A percentile compares a stretch with the other conserved stretches of the same genome.
phyloP scores from a whole-genome alignment of 1,140 invertebrate genomes.

The Saccostrea echinata region DNA sequence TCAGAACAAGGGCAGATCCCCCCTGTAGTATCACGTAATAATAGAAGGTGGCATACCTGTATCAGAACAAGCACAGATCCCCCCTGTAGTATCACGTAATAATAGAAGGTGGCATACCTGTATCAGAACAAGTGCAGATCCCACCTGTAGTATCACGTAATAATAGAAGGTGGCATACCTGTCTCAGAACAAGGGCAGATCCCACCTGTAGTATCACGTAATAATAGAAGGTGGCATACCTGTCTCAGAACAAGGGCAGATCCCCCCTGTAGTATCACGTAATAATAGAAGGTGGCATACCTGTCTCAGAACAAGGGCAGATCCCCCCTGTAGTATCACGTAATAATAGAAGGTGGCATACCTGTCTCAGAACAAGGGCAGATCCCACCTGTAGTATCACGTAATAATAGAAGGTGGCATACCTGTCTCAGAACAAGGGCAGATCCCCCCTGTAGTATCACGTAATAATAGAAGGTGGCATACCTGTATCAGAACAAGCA shows the following conservation, averaged over 20 bases:
- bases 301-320: constrained; percentile 71
- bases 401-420: not conserved
- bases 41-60: constrained; percentile 62
- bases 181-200: constrained; percentile 69
- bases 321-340: constrained; percentile 64
- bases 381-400: constrained; percentile 66
- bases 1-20: constrained; percentile 69
- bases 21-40: constrained; percentile 55
- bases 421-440: constrained; percentile 73
- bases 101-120: constrained; percentile 60
- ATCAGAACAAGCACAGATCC: constrained; percentile 70
- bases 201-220: constrained; percentile 63
- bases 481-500: constrained; percentile 72
- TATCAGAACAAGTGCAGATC: constrained; percentile 69
- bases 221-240: constrained; percentile 51
- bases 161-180: constrained; percentile 57
- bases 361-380: constrained; percentile 72
- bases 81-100: constrained; percentile 55
- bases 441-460: constrained; percentile 66
- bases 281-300: constrained; percentile 43
- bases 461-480: not conserved
- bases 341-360: constrained; percentile 12
- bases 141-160: constrained; percentile 60
- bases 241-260: constrained; percentile 71
- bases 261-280: constrained; percentile 63